Evolutionary conservation across 2,797 vertebrate species (phyloP), one percentile per base, ranked within the genome.

Genomic region (Artibeus jamaicensis): DNA sequence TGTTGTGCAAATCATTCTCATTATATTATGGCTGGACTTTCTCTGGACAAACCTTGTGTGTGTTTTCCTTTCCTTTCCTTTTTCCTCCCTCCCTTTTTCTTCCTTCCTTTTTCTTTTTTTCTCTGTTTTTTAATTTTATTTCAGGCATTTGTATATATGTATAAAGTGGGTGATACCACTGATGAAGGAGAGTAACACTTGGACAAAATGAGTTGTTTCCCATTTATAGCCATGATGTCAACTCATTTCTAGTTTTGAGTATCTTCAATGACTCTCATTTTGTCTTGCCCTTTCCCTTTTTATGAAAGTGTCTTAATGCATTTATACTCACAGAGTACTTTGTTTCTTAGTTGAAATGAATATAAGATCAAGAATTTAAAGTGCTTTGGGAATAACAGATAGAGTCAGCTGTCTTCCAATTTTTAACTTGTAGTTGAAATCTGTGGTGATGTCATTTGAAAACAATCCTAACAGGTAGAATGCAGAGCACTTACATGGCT

Each of bases 391-490:
- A 91, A 84, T 48, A 78, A 53, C 89, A 71, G 55, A 68, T 57
- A 70, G 74, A 89, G 67, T 46, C 0, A 0, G 21, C 84, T 67
- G 26, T 83, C 86, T 94, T 62, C 48, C 50, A 84, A 0, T 91
- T 96, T 50, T 91, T 95, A 57, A 93, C 96, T 95, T 97, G 77
- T 26, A 55, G 11, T 70, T 86, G 85, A 68, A 77, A 83, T 91
- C 88, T 95, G 77, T 42, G 48, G 77, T 70, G 73, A 93, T 86
- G 24, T 94, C 83, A 86, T 94, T 95, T 89, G 34, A 77, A 73
- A 91, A 65, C 48, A 83, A 34, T 86, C 16, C 46, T 5, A 81
- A 78, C 4, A 91, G 85, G 86, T 94, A 88, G 77, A 32, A 3
- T 46, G 14, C 24, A 68, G 62, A 59, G n/a, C 21, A 10, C 53